Conservation (phyloP, 2,888 invertebrate species). For the Miltochrista miniata region DNA sequence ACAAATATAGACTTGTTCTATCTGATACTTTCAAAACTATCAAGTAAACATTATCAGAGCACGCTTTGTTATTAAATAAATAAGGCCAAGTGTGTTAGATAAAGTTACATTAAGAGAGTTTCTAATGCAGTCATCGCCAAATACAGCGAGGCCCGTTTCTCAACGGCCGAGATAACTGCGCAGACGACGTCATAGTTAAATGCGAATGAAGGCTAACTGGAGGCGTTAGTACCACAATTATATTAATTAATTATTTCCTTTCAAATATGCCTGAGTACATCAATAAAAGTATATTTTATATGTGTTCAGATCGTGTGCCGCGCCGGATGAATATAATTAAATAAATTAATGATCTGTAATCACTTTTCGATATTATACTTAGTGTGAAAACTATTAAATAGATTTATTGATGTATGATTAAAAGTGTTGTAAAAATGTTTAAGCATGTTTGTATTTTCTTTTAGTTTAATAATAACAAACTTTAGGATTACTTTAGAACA, state of each 20-base stretch:
- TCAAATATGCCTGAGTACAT: slow-evolving; percentile 67
- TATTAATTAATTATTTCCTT: slow-evolving; percentile 79
- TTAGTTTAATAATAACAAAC: not conserved
- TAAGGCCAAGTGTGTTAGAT: slow-evolving; percentile 58
- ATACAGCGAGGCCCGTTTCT: slow-evolving; percentile 64
- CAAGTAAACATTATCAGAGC: slow-evolving; percentile 44
- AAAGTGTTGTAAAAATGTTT: slow-evolving; percentile 1
- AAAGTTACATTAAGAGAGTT: slow-evolving; percentile 56
- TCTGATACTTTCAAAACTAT: slow-evolving; percentile 19
- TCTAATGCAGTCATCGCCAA: slow-evolving; percentile 72
- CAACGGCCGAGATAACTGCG: slow-evolving; percentile 56
- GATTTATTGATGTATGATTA: slow-evolving; percentile 13
- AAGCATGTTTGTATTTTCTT: not conserved
- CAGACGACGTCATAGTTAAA: slow-evolving; percentile 73
- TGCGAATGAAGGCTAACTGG: slow-evolving; percentile 75
- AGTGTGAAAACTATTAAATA: slow-evolving; percentile 19
- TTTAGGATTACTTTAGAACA: too few relatives aligned
- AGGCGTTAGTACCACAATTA: slow-evolving; percentile 75
- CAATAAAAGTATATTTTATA: slow-evolving; percentile 35
- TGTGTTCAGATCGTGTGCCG: slow-evolving; percentile 10
- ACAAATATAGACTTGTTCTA: not conserved
- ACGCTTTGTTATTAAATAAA: slow-evolving; percentile 51
- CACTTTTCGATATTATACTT: slow-evolving; percentile 12
- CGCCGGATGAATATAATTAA: slow-evolving; percentile 18
- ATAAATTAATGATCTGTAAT: slow-evolving; percentile 25